Evolutionary conservation across 64 coral and sea anemone genomes (phyloP).

Genomic region (Catalaphyllia jardinei): DNA sequence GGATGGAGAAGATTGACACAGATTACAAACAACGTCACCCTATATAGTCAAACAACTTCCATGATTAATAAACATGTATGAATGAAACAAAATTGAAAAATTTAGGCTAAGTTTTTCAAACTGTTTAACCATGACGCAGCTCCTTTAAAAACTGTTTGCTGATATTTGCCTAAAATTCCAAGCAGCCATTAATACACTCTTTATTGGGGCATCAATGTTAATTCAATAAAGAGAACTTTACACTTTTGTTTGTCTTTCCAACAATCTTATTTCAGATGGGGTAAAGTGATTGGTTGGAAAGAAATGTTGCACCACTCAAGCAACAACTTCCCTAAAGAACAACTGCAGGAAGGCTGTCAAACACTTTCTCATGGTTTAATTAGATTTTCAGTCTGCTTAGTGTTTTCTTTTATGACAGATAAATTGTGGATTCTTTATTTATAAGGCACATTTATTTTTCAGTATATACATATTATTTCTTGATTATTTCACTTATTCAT

Average conservation of each 20-base stretch:
- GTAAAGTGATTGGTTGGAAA: conserved; percentile 28
- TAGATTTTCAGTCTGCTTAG: conserved; percentile 11
- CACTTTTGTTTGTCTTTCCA: conserved; percentile 11
- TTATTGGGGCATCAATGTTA: conserved; percentile 14
- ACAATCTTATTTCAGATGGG: conserved; percentile 25
- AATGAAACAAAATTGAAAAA: no score
- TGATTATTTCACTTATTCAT: conserved; percentile 2
- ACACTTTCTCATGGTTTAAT: neutral
- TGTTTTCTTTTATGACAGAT: conserved; percentile 11
- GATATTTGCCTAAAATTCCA: conserved; percentile 6
- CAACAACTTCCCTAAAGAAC: conserved; percentile 10
- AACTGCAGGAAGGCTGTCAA: conserved; percentile 22
- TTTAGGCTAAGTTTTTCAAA: no score
- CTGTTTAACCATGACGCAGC: no score
- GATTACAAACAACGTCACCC: no score
- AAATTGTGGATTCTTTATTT: no score
- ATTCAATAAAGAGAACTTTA: conserved; percentile 14
- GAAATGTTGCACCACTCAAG: conserved; percentile 4
- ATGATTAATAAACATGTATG: no score
- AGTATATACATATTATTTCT: conserved; percentile 11
- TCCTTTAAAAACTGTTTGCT: conserved; percentile 30
- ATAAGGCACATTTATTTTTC: no score
- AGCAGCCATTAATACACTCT: conserved; percentile 15
- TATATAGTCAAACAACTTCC: neutral
- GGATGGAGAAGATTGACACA: no score